Conservation (phyloP, 2,888 invertebrate genomes). For the Ectemnius cavifrons region DNA sequence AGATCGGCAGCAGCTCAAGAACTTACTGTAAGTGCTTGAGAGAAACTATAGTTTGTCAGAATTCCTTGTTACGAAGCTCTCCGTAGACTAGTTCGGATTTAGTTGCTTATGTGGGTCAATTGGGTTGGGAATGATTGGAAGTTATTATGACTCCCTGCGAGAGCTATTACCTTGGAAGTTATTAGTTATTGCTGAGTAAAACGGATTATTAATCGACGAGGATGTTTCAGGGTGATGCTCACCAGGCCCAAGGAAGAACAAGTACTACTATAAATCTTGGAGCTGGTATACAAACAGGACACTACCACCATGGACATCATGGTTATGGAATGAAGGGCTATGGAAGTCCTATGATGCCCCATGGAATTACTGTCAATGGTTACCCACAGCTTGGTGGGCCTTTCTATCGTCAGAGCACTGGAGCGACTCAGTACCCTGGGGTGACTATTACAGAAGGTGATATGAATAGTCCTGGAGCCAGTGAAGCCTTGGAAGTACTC, state of each 20-base stretch:
- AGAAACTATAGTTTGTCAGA: too few relatives aligned
- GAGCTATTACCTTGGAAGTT: neutral
- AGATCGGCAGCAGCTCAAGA: neutral
- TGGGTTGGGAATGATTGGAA: too few relatives aligned
- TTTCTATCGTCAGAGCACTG: neutral
- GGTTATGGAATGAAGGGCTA: too few relatives aligned
- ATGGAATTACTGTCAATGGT: slow-evolving; percentile 12
- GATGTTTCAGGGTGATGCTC: neutral
- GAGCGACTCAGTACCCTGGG: neutral
- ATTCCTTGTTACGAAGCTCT: too few relatives aligned
- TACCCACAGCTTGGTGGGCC: neutral
- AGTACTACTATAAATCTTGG: neutral
- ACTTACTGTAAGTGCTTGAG: neutral
- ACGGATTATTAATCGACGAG: too few relatives aligned
- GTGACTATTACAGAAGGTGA: neutral
- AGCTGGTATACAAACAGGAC: neutral
- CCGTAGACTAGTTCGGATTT: too few relatives aligned
- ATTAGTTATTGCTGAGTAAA: neutral
- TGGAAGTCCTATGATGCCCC: neutral
- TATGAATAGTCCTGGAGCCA: neutral
- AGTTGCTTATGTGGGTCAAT: too few relatives aligned
- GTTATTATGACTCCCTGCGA: neutral
- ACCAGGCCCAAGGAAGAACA: neutral
- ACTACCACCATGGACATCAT: neutral
- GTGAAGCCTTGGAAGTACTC: neutral